Conservation (phyloP, 2,888 invertebrate species). For the Stenotaenia linearis region DNA sequence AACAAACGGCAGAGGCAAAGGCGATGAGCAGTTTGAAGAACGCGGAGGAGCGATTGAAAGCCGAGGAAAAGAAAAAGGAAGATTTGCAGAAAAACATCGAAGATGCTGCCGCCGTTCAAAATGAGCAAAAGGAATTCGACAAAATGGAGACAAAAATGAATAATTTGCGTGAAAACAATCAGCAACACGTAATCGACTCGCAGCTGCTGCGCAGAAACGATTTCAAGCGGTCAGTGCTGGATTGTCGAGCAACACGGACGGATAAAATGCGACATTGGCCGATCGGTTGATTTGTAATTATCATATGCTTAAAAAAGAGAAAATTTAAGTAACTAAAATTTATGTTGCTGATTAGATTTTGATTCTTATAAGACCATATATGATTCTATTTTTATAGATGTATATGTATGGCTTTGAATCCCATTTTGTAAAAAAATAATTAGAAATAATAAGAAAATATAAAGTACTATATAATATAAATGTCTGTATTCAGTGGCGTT, state of each 20-base stretch:
- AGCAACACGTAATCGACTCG: conserved; percentile 62
- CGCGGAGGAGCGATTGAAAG: conserved; percentile 59
- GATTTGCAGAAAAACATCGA: conserved; percentile 64
- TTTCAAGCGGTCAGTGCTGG: conserved; percentile 82
- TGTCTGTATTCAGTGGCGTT: too few relatives aligned
- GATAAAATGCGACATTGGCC: conserved; percentile 71
- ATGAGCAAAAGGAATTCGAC: neutral
- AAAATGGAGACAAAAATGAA: conserved; percentile 55
- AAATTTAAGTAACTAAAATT: too few relatives aligned
- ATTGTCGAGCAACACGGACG: conserved; percentile 68
- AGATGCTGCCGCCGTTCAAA: conserved; percentile 45
- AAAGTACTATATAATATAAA: too few relatives aligned
- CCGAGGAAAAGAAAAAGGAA: conserved; percentile 62
- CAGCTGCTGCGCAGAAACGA: conserved; percentile 66
- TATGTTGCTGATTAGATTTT: too few relatives aligned
- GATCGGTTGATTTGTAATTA: conserved; percentile 77
- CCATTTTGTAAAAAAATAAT: too few relatives aligned
- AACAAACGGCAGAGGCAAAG: conserved; percentile 63
- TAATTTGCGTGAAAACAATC: conserved; percentile 59
- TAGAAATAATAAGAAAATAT: too few relatives aligned
- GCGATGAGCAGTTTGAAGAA: conserved; percentile 59
- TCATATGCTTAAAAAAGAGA: conserved; percentile 24
- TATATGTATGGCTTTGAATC: too few relatives aligned
- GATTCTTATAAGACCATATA: too few relatives aligned
- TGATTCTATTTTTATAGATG: too few relatives aligned